Conservation (phyloP, 2,888 invertebrate genomes). For the Sarcophaga variegata region DNA sequence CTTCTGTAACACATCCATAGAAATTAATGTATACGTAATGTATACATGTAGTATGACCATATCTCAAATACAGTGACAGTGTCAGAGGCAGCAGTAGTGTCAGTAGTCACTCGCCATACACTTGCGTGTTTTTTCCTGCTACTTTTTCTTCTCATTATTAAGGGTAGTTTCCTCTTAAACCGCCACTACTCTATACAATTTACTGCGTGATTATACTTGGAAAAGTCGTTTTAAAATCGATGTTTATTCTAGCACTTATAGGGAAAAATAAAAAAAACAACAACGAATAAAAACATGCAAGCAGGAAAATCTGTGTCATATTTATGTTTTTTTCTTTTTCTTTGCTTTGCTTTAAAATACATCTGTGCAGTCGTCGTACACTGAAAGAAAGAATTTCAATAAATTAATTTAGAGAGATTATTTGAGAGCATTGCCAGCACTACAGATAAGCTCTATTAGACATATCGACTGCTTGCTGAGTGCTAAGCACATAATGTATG, state of each 20-base stretch:
- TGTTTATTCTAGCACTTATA: slow-evolving; percentile 61
- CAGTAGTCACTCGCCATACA: slow-evolving; percentile 35
- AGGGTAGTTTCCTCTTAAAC: slow-evolving; percentile 58
- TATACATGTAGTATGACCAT: background rate
- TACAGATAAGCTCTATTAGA: too few species aligned
- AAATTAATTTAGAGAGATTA: too few species aligned
- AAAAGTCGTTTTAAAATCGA: slow-evolving; percentile 55
- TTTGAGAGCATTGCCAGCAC: too few species aligned
- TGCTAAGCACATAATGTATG: slow-evolving; percentile 94
- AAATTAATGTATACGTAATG: slow-evolving; percentile 11
- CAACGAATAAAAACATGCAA: slow-evolving; percentile 20
- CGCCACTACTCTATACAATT: slow-evolving; percentile 38
- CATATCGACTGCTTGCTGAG: slow-evolving; percentile 75
- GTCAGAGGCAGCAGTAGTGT: background rate
- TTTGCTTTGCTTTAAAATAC: slow-evolving; percentile 36
- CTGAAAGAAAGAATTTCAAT: slow-evolving; percentile 36
- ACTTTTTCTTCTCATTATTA: slow-evolving; percentile 46
- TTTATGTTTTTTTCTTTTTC: slow-evolving; percentile 22
- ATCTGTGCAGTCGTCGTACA: slow-evolving; percentile 23
- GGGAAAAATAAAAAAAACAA: slow-evolving; percentile 37
- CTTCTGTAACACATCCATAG: background rate
- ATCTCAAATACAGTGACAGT: slow-evolving; percentile 19
- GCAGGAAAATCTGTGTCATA: slow-evolving; percentile 66
- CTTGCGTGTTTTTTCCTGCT: slow-evolving; percentile 27
- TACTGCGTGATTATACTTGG: slow-evolving; percentile 55